Percentiles rank a stretch among this genome's conserved stretches.
Conservation (phyloP, 2,888 invertebrate species). For the Drosophila subsilvestris region DNA sequence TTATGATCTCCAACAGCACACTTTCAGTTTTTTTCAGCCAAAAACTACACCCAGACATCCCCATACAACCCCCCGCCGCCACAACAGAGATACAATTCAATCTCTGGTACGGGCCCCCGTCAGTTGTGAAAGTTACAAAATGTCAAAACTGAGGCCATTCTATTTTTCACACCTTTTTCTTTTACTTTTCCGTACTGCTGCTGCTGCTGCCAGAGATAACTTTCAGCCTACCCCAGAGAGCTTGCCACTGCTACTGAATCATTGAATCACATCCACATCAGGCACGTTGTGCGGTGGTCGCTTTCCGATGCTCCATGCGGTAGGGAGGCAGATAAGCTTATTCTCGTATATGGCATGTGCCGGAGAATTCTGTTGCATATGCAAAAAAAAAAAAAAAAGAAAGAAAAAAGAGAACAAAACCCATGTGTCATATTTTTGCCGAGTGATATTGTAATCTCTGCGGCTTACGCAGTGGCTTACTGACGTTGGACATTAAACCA, state of each 20-base stretch:
- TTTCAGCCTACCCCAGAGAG: conserved; percentile 6
- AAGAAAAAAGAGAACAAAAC: neutral
- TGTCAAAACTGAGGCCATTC: conserved; percentile 57
- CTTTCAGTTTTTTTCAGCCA: conserved; percentile 25
- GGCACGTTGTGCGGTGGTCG: conserved; percentile 36
- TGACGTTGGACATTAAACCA: neutral
- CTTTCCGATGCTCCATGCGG: neutral
- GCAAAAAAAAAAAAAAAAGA: conserved; percentile 4
- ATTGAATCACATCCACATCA: conserved; percentile 34
- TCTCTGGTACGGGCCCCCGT: conserved; percentile 10
- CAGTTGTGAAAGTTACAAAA: conserved; percentile 64
- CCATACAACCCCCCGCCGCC: conserved; percentile 4
- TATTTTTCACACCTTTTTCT: conserved; percentile 57
- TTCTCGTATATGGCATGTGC: conserved; percentile 26
- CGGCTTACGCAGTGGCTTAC: conserved; percentile 15
- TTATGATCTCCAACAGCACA: conserved; percentile 8
- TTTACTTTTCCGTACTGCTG: conserved; percentile 41
- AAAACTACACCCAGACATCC: conserved; percentile 2
- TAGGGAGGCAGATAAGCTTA: conserved; percentile 17
- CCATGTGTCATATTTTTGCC: conserved; percentile 28
- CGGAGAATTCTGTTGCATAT: conserved; percentile 30
- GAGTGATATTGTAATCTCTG: conserved; percentile 20
- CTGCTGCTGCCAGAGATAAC: neutral
- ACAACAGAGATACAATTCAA: conserved; percentile 19
- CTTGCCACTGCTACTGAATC: conserved; percentile 20